These are phyloP conservation scores for Hyposoter dolosus DNA, from an alignment of 2,888 invertebrate genomes.

Conservation along the genomic window DNA sequence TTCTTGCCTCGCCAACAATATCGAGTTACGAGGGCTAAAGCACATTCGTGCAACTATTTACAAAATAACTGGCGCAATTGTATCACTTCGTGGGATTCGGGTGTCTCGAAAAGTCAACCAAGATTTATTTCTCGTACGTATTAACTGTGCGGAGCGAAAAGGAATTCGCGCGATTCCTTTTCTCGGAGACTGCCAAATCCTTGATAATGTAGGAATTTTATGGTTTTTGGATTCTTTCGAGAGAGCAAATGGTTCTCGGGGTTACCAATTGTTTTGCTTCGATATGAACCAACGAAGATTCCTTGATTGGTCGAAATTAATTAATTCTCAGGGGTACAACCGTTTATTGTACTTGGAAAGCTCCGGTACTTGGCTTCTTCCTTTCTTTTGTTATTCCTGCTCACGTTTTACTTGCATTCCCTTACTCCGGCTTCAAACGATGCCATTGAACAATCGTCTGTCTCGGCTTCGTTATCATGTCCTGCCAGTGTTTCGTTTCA, in stretches of 20 bases:
- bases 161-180: background rate
- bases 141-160: constrained; percentile 1
- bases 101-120: background rate
- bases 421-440: constrained; percentile 96
- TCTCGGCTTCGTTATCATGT: constrained; percentile 98
- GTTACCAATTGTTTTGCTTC: background rate
- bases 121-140: background rate
- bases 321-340: constrained; percentile 50
- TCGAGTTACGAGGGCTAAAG: constrained; percentile 45
- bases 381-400: constrained; percentile 17
- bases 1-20: background rate
- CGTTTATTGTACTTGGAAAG: constrained; percentile 46
- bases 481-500: constrained; percentile 99
- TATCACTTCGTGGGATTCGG: constrained; percentile 18
- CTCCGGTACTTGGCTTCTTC: constrained; percentile 7
- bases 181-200: background rate
- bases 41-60: constrained; percentile 60
- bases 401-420: background rate
- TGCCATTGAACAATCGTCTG: constrained; percentile 99
- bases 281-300: constrained; percentile 6
- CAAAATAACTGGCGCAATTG: constrained; percentile 58
- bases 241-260: background rate
- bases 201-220: background rate
- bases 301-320: constrained; percentile 45
- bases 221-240: background rate